Evolutionary conservation across 2,888 invertebrate species (phyloP).

Genomic region (Sesamia inferens): DNA sequence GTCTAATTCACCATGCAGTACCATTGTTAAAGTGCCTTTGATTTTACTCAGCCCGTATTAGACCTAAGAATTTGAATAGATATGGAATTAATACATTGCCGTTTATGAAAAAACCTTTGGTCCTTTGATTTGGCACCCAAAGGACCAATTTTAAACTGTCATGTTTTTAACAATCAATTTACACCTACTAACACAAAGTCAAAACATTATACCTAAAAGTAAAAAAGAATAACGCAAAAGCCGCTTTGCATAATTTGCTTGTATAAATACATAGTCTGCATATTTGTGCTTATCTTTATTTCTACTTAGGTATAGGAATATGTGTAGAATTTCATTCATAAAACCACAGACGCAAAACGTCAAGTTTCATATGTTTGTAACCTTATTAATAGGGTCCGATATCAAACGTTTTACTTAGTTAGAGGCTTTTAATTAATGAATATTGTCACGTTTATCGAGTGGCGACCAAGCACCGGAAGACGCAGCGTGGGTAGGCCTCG

Average conservation of each 20-base stretch:
- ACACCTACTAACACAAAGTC: not conserved
- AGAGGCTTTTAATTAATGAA: not conserved
- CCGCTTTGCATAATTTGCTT: not conserved
- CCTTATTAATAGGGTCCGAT: constrained; percentile 20
- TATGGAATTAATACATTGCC: not conserved
- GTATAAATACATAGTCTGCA: constrained; percentile 1
- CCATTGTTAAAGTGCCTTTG: not conserved
- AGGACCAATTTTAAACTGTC: not conserved
- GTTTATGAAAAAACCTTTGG: not conserved
- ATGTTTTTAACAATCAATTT: too few species aligned
- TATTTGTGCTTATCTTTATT: constrained; percentile 13
- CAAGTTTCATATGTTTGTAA: constrained; percentile 32
- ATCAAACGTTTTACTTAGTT: constrained; percentile 34
- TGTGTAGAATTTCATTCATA: constrained; percentile 50
- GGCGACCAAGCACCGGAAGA: too few species aligned
- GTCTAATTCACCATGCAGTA: not conserved
- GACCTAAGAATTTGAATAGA: not conserved
- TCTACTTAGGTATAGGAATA: constrained; percentile 3
- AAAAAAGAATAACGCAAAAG: not conserved
- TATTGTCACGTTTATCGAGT: too few species aligned
- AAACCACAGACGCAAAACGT: constrained; percentile 14
- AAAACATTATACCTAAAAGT: not conserved
- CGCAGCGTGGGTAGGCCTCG: too few species aligned
- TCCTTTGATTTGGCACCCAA: not conserved
- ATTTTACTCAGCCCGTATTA: not conserved